Evolutionary conservation across 2,797 vertebrate species (phyloP).

Genomic region (Pteronotus mesoamericanus): DNA sequence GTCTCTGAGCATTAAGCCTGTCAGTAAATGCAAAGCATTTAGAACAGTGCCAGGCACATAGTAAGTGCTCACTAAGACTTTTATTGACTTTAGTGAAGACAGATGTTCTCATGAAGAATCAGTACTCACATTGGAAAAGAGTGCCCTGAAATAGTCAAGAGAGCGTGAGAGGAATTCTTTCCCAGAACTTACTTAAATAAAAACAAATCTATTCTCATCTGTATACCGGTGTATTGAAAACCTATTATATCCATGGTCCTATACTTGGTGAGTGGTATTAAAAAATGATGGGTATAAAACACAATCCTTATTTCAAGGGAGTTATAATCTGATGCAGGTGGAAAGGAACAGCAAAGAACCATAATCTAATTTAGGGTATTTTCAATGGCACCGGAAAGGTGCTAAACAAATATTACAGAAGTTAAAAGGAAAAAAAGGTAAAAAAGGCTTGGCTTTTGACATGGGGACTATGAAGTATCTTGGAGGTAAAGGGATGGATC

Average conservation of each 20-base stretch:
- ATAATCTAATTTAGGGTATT: neutral
- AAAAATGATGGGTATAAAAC: neutral
- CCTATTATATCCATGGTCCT: neutral
- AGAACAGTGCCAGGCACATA: neutral
- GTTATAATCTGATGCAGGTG: neutral
- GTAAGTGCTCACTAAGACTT: neutral
- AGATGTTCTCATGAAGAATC: constrained; percentile 59
- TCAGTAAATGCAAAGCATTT: neutral
- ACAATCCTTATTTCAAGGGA: constrained; percentile 32
- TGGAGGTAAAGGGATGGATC: neutral
- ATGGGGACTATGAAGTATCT: neutral
- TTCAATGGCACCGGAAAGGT: neutral
- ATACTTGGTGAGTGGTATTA: neutral
- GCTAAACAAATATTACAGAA: neutral
- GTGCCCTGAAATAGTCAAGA: constrained; percentile 63
- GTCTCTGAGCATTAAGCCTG: neutral
- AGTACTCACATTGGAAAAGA: constrained; percentile 61
- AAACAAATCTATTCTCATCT: constrained; percentile 53
- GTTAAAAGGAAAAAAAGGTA: neutral
- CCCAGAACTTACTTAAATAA: constrained; percentile 7
- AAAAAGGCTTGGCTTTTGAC: neutral
- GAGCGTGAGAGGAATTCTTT: constrained; percentile 43
- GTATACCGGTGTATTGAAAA: neutral
- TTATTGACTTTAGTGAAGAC: constrained; percentile 10
- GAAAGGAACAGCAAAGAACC: neutral